phyloP scores from a whole-genome alignment of 2,113 vertebrate genomes.

The Melierax canorus region DNA sequence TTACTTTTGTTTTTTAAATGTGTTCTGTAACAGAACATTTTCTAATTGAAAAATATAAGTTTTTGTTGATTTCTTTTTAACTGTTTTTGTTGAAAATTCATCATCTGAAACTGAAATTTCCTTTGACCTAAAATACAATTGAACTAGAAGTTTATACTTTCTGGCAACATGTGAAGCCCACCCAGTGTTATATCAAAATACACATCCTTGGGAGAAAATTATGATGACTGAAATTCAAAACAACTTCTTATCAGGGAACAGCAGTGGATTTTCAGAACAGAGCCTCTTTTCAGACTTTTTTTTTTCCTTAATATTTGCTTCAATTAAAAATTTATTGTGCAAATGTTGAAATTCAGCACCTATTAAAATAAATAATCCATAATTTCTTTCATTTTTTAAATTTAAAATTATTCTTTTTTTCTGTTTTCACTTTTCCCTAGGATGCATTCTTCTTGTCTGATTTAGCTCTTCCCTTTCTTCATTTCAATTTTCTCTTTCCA shows the following conservation, averaged over 20 bases:
- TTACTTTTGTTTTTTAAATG: neutral
- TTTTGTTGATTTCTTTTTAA: neutral
- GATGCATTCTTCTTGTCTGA: neutral
- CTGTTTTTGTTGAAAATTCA: neutral
- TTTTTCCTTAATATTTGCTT: neutral
- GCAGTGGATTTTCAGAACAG: neutral
- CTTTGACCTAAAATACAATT: neutral
- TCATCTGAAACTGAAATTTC: neutral
- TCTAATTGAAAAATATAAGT: neutral
- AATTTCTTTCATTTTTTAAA: neutral
- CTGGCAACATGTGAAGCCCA: neutral
- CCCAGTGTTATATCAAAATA: neutral
- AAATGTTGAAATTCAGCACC: neutral
- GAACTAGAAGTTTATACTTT: neutral
- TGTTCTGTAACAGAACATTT: neutral
- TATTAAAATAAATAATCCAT: neutral
- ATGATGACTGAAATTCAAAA: neutral
- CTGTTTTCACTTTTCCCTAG: neutral
- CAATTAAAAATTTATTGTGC: neutral
- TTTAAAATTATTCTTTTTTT: fast-evolving
- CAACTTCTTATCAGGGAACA: neutral
- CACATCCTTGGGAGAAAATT: neutral
- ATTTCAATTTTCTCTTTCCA: neutral
- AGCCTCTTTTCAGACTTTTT: neutral
- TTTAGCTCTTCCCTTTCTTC: neutral